Base-by-base conservation (phyloP, 2,113 vertebrate species). In the Pitta sordida region DNA sequence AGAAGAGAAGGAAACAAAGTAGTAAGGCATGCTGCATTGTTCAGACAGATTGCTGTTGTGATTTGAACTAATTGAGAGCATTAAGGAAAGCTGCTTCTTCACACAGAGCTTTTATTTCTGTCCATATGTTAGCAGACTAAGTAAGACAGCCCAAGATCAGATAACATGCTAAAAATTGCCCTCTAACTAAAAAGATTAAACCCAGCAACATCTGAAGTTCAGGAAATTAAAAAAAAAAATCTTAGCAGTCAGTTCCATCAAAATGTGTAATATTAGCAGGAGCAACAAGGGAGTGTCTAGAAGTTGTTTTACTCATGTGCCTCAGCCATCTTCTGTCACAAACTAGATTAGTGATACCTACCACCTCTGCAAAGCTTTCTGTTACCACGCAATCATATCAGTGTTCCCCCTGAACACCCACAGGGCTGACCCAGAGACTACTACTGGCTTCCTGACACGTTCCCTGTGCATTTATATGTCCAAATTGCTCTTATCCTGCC, bases 41-140 rank as follows among this genome's bases (percentile, higher is more conserved):
- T 90, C 91, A 89, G 86, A 64, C 63, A 86, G 95, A 96, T 89
- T 94, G 79, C 75, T 83, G 78, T 48, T 83, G 70, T 18, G 3
- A 96, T 88, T 80, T 52, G 46, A 94, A 76, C 83, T 96, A 94
- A 95, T 53, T 92, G 83, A 90, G 73, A 92, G 77, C 69, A 84
- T 93, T 86, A 95, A 91, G 71, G 81, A 88, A 91, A 93, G 44
- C 77, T 88, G 69, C 62, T 87, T 84, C 87, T 82, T 92, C 74
- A 78, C 52, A 78, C 15, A 48, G 65, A 84, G 86, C 83, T 86
- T 94, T 92, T 92, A 78, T 79, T 93, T 92, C 86, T 75, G 32
- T 63, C 94, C 81, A 39, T 89, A 70, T 84, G 65, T 92, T 68
- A 93, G 90, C 46, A 86, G 67, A 83, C 51, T 70, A 52, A 46